phyloP scores from a whole-genome alignment of 2,113 vertebrate genomes.

The Machaerirhynchus nigripectus region DNA sequence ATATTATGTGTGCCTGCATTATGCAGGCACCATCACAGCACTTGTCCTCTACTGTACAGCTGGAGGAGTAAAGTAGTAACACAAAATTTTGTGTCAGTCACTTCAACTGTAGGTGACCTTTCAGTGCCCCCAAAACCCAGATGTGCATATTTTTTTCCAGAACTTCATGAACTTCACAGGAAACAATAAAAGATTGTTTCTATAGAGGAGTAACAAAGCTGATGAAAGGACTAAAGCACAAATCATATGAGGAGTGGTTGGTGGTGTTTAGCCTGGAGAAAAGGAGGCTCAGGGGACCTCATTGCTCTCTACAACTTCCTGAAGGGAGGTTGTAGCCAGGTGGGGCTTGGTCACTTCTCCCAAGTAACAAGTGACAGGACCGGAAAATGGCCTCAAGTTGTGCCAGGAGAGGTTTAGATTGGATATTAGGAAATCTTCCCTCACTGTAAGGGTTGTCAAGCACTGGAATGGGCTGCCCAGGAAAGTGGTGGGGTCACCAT shows the following conservation, averaged over 20 bases:
- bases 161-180: neutral
- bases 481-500: neutral
- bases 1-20: neutral
- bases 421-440: neutral
- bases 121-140: neutral
- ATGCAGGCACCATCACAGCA: neutral
- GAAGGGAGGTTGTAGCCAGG: neutral
- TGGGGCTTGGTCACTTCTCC: neutral
- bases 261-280: neutral
- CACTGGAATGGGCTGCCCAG: neutral
- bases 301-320: neutral
- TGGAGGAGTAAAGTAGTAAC: neutral
- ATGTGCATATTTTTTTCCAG: neutral
- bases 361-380: neutral
- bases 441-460: neutral
- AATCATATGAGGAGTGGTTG: neutral
- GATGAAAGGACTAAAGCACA: neutral
- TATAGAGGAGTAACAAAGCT: neutral
- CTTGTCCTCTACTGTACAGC: neutral
- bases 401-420: neutral
- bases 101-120: neutral
- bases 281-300: neutral
- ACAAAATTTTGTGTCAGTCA: neutral
- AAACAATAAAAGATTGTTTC: neutral
- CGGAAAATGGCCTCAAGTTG: neutral